phyloP scores from a whole-genome alignment of 1,140 invertebrate species.

The Caenorhabditis inopinata region DNA sequence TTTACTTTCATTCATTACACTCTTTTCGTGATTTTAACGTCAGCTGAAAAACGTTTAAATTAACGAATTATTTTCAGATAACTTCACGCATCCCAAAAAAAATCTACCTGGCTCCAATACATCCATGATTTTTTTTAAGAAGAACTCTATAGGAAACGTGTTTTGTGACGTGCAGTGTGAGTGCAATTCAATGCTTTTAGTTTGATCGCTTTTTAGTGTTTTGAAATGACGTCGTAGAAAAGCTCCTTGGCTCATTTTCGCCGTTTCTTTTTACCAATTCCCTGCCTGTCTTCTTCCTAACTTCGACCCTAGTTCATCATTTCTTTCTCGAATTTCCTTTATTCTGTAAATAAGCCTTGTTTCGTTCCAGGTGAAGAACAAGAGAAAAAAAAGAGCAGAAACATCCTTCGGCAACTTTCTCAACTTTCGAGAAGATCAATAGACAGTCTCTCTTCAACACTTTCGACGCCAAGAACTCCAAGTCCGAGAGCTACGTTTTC shows the following conservation, averaged over 20 bases:
- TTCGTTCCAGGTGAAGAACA: constrained; percentile 9
- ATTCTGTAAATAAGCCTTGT: no score
- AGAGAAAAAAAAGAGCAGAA: not conserved
- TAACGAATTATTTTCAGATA: not conserved
- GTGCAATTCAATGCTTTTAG: not conserved
- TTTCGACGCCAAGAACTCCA: not conserved
- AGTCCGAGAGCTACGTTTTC: constrained; percentile 10
- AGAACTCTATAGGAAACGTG: not conserved
- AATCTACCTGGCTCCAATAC: not conserved
- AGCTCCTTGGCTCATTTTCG: no score
- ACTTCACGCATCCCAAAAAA: not conserved
- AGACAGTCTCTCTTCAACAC: not conserved
- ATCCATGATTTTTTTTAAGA: constrained; percentile 14
- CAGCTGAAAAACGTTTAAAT: constrained; percentile 4
- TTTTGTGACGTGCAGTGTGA: constrained; percentile 19
- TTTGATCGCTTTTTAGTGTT: no score
- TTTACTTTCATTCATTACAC: not conserved
- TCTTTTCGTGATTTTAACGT: constrained; percentile 7
- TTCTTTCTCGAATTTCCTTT: not conserved
- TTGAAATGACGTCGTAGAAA: no score
- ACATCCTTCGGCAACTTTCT: not conserved
- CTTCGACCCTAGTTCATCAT: not conserved
- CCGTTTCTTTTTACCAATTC: no score
- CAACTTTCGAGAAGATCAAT: not conserved
- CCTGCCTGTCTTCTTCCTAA: no score